Evolutionary conservation across 2,888 invertebrate genomes (phyloP).

Genomic region (Drosophila lutescens): DNA sequence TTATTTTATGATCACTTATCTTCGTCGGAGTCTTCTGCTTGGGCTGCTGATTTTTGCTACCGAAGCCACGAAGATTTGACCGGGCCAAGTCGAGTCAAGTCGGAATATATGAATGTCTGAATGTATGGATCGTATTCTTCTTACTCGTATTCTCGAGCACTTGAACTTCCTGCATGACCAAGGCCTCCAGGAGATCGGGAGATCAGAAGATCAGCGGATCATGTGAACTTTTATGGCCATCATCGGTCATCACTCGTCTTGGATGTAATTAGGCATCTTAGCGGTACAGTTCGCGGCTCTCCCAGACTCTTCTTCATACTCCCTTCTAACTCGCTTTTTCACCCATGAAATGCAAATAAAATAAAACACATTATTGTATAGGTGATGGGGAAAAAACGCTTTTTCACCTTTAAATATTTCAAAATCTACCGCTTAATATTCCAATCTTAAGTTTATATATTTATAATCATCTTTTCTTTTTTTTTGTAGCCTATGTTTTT

Average conservation of each 20-base stretch:
- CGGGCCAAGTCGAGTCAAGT: slow-evolving; percentile 18
- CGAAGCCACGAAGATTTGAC: slow-evolving; percentile 21
- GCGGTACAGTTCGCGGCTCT: slow-evolving; percentile 60
- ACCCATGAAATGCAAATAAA: slow-evolving; percentile 11
- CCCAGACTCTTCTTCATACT: neutral
- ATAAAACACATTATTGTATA: slow-evolving; percentile 1
- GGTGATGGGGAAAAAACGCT: neutral
- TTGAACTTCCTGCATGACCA: slow-evolving; percentile 79
- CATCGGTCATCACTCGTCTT: slow-evolving; percentile 56
- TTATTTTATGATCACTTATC: slow-evolving; percentile 36
- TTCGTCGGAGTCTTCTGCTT: neutral
- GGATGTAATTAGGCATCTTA: slow-evolving; percentile 74
- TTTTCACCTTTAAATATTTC: too few relatives aligned
- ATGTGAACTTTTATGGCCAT: slow-evolving; percentile 52
- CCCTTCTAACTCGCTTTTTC: neutral
- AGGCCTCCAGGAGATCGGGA: slow-evolving; percentile 18
- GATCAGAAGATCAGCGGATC: slow-evolving; percentile 36
- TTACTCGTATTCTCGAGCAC: slow-evolving; percentile 43
- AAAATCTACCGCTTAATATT: too few relatives aligned
- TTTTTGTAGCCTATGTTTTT: neutral
- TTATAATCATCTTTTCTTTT: neutral
- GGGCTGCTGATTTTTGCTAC: slow-evolving; percentile 22
- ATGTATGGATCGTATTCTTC: slow-evolving; percentile 4
- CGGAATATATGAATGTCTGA: slow-evolving; percentile 8
- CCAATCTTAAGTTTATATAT: too few relatives aligned